phyloP scores from a whole-genome alignment of 1,140 invertebrate genomes.

The Cyrtorhinus lividipennis region DNA sequence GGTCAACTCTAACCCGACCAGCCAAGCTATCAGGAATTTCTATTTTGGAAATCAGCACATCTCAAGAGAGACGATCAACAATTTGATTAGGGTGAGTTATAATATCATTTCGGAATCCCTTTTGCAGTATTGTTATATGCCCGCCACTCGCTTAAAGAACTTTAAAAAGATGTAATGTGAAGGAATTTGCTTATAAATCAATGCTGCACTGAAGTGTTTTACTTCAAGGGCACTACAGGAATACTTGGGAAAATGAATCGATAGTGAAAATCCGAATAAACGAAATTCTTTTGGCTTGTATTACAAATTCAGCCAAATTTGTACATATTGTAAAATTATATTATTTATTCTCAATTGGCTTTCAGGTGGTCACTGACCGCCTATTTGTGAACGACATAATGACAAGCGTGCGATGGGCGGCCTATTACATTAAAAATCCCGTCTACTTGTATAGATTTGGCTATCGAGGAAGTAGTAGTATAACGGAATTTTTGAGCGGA shows the following conservation, averaged over 20 bases:
- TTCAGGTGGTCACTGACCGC: neutral
- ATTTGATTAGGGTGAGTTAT: neutral
- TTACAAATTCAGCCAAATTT: too few relatives aligned
- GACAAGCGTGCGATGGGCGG: neutral
- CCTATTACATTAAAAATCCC: neutral
- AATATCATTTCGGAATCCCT: neutral
- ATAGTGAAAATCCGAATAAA: too few relatives aligned
- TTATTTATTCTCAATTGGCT: too few relatives aligned
- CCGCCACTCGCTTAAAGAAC: too few relatives aligned
- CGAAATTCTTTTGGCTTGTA: too few relatives aligned
- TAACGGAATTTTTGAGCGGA: neutral
- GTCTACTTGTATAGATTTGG: neutral
- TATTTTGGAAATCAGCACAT: neutral
- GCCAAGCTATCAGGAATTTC: neutral
- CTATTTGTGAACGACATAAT: neutral
- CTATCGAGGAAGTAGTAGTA: neutral
- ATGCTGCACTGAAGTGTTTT: too few relatives aligned
- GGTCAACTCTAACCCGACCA: neutral
- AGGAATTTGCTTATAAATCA: too few relatives aligned
- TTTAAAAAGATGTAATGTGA: too few relatives aligned
- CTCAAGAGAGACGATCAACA: neutral
- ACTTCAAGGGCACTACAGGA: too few relatives aligned
- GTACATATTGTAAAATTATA: too few relatives aligned
- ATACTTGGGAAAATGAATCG: too few relatives aligned
- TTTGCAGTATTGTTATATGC: neutral